phyloP scores from a whole-genome alignment of 2,113 vertebrate species.

The Alligator sinensis region DNA sequence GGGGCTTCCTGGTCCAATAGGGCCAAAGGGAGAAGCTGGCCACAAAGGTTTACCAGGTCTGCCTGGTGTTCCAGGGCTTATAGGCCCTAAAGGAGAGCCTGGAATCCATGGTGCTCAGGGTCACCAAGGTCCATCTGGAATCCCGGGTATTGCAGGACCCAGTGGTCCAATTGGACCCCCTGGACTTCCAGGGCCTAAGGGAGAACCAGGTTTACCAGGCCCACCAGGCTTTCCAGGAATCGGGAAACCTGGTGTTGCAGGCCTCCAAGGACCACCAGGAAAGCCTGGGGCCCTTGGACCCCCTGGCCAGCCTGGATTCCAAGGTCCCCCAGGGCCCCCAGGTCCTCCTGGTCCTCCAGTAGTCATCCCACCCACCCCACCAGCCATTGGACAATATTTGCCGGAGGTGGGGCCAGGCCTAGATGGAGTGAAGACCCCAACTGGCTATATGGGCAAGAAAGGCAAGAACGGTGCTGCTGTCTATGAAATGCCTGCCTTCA shows the following conservation, averaged over 20 bases:
- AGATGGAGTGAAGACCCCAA: constrained; percentile 81
- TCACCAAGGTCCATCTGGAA: constrained; percentile 91
- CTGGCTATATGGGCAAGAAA: constrained; percentile 86
- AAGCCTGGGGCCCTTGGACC: constrained; percentile 86
- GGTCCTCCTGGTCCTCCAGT: constrained; percentile 84
- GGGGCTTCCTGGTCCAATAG: constrained; percentile 89
- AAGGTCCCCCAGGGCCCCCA: constrained; percentile 86
- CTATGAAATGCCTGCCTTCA: constrained; percentile 93
- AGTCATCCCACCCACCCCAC: constrained; percentile 79
- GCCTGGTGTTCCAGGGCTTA: constrained; percentile 83
- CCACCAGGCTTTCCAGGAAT: constrained; percentile 84
- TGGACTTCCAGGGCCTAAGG: constrained; percentile 88
- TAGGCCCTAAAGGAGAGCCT: constrained; percentile 86
- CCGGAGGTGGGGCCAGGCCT: constrained; percentile 86
- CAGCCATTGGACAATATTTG: constrained; percentile 86
- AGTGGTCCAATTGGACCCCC: constrained; percentile 89
- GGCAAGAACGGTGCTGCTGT: constrained; percentile 74
- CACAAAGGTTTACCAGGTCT: constrained; percentile 86
- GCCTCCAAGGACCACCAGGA: constrained; percentile 88
- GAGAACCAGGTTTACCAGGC: constrained; percentile 87
- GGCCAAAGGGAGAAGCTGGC: constrained; percentile 91
- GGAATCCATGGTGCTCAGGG: constrained; percentile 88
- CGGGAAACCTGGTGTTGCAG: constrained; percentile 85
- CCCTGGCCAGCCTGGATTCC: constrained; percentile 89
- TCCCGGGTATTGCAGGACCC: constrained; percentile 90